Conservation (phyloP, 35 echinoderm and acorn worm genomes). For the Ophiothrix spiculata region DNA sequence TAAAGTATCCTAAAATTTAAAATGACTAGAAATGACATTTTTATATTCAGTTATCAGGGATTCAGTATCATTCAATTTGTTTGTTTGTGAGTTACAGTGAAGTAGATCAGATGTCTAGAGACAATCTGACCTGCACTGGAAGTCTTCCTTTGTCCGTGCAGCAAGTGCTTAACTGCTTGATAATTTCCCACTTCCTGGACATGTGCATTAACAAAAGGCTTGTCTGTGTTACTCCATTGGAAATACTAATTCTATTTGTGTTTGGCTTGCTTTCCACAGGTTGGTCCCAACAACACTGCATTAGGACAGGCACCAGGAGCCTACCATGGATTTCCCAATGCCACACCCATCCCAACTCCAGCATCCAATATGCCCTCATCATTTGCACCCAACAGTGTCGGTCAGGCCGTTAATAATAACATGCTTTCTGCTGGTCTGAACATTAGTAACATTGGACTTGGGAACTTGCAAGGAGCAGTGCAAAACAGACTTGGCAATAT, state of each 20-base stretch:
- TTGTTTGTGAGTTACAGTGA: too few species aligned
- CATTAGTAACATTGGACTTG: constrained; percentile 46
- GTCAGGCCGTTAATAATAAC: constrained; percentile 46
- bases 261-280: constrained; percentile 42
- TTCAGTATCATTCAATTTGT: too few species aligned
- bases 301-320: constrained; percentile 23
- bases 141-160: too few species aligned
- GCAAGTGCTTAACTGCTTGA: too few species aligned
- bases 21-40: too few species aligned
- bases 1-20: too few species aligned
- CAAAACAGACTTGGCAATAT: constrained; percentile 37
- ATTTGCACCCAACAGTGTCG: constrained; percentile 60
- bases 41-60: too few species aligned
- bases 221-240: too few species aligned
- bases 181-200: too few species aligned
- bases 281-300: constrained; percentile 23
- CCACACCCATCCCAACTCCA: constrained; percentile 71
- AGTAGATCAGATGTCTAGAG: too few species aligned
- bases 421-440: constrained; percentile 70
- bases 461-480: constrained; percentile 50
- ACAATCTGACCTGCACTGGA: too few species aligned
- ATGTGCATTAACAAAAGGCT: too few species aligned
- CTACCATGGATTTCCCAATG: constrained; percentile 48
- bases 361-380: constrained; percentile 65
- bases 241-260: constrained; percentile 38